Evolutionary conservation across 2,888 invertebrate species (phyloP).

Genomic region (Philonicus albiceps): DNA sequence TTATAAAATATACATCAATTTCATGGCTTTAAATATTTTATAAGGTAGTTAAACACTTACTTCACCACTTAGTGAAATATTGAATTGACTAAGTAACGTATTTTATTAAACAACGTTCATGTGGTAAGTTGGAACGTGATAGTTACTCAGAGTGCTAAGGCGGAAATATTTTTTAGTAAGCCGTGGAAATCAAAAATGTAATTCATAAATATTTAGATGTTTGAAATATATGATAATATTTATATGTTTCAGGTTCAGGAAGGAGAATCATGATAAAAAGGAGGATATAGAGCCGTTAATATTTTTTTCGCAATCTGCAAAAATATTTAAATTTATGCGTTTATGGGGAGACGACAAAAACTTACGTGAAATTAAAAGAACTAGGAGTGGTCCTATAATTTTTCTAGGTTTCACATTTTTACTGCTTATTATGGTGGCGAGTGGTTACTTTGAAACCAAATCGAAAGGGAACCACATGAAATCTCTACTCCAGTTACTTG

Average conservation of each 20-base stretch:
- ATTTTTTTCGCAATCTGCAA: not conserved
- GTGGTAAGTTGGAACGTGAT: not conserved
- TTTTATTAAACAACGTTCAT: not conserved
- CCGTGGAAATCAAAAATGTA: not conserved
- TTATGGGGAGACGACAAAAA: not conserved
- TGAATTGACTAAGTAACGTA: not conserved
- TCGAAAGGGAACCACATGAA: not conserved
- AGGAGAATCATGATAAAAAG: not conserved
- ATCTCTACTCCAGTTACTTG: not conserved
- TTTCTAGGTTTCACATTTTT: not conserved
- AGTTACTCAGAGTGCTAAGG: not conserved
- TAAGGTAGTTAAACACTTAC: not conserved
- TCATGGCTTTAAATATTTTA: not conserved
- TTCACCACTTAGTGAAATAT: not conserved
- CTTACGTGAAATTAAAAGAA: not conserved
- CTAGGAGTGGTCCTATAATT: not conserved
- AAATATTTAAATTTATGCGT: not conserved
- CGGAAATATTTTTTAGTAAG: not conserved
- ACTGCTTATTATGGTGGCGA: not conserved
- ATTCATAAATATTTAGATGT: not conserved
- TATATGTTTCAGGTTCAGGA: not conserved
- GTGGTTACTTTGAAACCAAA: not conserved
- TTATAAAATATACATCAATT: not conserved
- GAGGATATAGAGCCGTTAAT: not conserved
- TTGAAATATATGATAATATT: not conserved